Evolutionary conservation across 2,113 vertebrate genomes (phyloP), one percentile per base, ranked within the genome.

Genomic region (Muntiacus reevesi): DNA sequence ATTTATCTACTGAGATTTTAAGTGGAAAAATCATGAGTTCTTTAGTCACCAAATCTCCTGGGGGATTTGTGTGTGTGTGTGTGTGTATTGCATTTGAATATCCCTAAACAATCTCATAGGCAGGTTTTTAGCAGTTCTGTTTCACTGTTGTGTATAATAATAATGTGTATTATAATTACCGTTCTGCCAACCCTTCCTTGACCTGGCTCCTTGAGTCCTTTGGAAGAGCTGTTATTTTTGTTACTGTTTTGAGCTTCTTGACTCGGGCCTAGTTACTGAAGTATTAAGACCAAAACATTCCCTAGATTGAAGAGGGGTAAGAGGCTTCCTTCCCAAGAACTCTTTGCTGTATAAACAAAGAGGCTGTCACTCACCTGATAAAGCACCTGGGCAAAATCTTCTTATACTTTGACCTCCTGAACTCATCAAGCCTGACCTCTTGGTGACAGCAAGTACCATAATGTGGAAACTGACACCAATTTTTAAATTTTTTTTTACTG

Each of bases 1-100:
- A 43, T 91, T 16, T 83, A 91, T 7, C 47, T 83, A 23, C 11
- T 40, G 8, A 83, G 25, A 87, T 82, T 97, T 83, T 82, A 94
- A 55, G n/a, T 93, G 23, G 11, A 54, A 95, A 74, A 52, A 74
- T 91, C 47, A 10, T 43, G 16, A 2, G 12, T 83, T 62, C 52
- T 16, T 62, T 64, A 93, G 21, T 57, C 3, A 81, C 21, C 33
- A 64, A 19, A 55, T 27, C 8, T 36, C 6, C 8, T 78, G 28
- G 86, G 6, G 7, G 23, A 16, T 64, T 28, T 16, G 2, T 78
- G 40, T 93, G 23, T 55, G 7, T 93, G 40, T 43, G 43, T 47
- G 47, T 67, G 36, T 84, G 6, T 54, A 43, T n/a, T 64, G 30
- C 2, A n/a, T 8, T 45, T 71, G 28, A 59, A 79, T 79, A 76